Evolutionary conservation across 2,888 invertebrate genomes (phyloP).

Genomic region (Drosophila borealis): DNA sequence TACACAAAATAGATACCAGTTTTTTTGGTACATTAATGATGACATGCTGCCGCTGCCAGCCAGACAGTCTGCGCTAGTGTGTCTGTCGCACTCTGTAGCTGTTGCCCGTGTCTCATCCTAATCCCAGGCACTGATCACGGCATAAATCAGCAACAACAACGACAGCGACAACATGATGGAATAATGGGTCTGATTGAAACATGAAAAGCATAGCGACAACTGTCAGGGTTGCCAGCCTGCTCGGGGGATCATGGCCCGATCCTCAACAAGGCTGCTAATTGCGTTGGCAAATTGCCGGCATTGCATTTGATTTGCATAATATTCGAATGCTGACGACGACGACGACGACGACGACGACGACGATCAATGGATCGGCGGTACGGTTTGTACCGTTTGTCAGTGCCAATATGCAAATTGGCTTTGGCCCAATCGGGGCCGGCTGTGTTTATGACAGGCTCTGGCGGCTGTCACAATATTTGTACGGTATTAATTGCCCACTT

Average conservation of each 20-base stretch:
- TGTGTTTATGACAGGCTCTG: slow-evolving; percentile 66
- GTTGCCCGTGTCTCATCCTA: slow-evolving; percentile 18
- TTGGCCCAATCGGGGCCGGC: slow-evolving; percentile 40
- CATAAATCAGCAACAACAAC: slow-evolving; percentile 29
- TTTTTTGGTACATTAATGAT: too few species aligned
- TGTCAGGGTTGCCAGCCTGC: slow-evolving; percentile 21
- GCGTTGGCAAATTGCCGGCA: slow-evolving; percentile 69
- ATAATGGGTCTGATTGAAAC: slow-evolving; percentile 78
- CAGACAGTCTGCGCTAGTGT: neutral
- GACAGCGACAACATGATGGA: slow-evolving; percentile 66
- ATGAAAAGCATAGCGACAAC: slow-evolving; percentile 58
- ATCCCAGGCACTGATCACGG: slow-evolving; percentile 44
- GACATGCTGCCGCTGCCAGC: neutral
- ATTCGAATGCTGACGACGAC: neutral
- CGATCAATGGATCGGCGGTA: slow-evolving; percentile 5
- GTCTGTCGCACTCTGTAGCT: neutral
- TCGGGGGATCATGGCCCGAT: slow-evolving; percentile 40
- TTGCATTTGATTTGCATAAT: slow-evolving; percentile 76
- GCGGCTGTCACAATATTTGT: slow-evolving; percentile 79
- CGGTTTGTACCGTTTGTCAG: slow-evolving; percentile 4
- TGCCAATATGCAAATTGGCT: slow-evolving; percentile 49
- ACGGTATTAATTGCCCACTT: slow-evolving; percentile 77
- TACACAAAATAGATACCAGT: too few species aligned
- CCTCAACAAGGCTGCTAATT: slow-evolving; percentile 75
- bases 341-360: slow-evolving; percentile 9